A percentile compares a stretch with the other conserved stretches of the same genome.
These are phyloP conservation scores for Hypsopygia costalis DNA, from an alignment of 2,888 invertebrate species.

Conservation along the genomic window DNA sequence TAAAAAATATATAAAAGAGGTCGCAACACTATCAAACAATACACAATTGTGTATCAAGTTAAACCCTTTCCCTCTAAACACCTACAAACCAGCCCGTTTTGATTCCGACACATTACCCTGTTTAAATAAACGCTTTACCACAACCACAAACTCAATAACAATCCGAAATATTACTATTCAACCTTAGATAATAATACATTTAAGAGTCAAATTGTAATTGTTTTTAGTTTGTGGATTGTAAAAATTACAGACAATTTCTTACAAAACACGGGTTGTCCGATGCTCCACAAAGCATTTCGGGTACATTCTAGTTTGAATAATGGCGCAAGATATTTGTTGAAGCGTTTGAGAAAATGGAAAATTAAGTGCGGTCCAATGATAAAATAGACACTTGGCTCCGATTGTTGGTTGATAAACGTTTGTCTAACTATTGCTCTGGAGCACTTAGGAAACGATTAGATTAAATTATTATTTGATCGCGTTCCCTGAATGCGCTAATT, in stretches of 20 bases:
- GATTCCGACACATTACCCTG: conserved; percentile 27
- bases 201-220: conserved; percentile 6
- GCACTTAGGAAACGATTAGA: no score
- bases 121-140: conserved; percentile 21
- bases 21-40: conserved; percentile 9
- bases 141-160: not conserved
- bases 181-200: not conserved
- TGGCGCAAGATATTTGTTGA: conserved; percentile 23
- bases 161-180: not conserved
- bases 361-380: conserved; percentile 21
- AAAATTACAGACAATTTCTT: conserved; percentile 19
- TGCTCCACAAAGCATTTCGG: conserved; percentile 24
- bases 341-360: conserved; percentile 26
- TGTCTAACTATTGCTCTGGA: no score
- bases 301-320: conserved; percentile 26
- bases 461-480: no score
- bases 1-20: no score
- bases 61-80: conserved; percentile 4
- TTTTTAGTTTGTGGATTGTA: not conserved
- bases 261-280: conserved; percentile 26
- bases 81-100: conserved; percentile 16
- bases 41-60: not conserved
- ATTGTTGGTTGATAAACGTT: not conserved
- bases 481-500: no score
- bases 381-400: conserved; percentile 13